phyloP scores from a whole-genome alignment of 2,797 vertebrate genomes.

The Smutsia temminckii region DNA sequence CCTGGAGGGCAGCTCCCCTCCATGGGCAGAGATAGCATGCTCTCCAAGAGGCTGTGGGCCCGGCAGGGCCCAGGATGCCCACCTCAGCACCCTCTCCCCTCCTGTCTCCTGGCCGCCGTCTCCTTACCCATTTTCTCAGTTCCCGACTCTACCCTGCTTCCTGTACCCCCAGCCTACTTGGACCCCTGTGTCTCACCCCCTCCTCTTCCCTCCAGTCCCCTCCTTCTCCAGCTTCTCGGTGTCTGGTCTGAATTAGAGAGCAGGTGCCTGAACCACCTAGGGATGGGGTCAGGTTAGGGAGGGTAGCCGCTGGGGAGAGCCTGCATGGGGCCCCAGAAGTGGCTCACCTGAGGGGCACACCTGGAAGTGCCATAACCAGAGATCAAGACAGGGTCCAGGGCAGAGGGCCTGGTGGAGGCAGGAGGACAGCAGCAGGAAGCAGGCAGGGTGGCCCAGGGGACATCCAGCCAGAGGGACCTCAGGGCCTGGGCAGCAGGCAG shows the following conservation, averaged over 20 bases:
- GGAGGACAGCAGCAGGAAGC: not conserved
- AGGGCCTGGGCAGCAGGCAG: not conserved
- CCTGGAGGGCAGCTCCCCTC: not conserved
- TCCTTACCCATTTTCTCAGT: not conserved
- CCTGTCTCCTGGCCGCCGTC: too few species aligned
- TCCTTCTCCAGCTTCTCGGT: not conserved
- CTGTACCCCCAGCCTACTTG: too few species aligned
- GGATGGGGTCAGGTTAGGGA: not conserved
- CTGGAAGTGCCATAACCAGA: too few species aligned
- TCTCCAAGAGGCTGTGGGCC: too few species aligned
- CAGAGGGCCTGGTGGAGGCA: too few species aligned
- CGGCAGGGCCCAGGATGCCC: accelerated
- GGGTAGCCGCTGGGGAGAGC: not conserved
- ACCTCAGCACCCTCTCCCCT: not conserved
- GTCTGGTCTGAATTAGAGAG: not conserved
- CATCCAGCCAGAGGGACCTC: too few species aligned
- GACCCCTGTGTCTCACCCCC: accelerated
- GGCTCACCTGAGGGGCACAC: accelerated
- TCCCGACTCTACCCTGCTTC: accelerated
- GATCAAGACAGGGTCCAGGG: not conserved
- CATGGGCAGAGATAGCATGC: too few species aligned
- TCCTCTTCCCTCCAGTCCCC: accelerated
- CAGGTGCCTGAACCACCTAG: accelerated
- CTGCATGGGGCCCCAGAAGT: not conserved
- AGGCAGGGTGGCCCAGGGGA: not conserved